Percentiles rank a stretch among this genome's conserved stretches.
Conservation (phyloP, 1,140 invertebrate genomes). For the Sitobion miscanthi region DNA sequence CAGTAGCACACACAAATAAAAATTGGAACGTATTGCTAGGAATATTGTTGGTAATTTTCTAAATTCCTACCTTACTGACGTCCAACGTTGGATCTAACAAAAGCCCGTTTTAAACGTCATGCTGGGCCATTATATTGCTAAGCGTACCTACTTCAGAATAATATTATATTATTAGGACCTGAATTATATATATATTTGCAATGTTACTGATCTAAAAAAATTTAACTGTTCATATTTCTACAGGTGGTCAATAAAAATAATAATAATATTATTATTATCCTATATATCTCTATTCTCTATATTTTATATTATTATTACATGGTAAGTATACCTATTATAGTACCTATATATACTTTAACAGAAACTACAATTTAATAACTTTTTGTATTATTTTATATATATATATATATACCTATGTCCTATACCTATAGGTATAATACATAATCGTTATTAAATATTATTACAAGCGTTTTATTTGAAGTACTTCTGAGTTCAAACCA, state of each 20-base stretch:
- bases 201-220: slow-evolving; percentile 26
- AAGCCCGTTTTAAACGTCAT: not conserved
- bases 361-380: not conserved
- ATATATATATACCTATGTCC: too few relatives aligned
- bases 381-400: not conserved
- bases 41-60: not conserved
- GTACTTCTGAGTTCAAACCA: not conserved
- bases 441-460: not conserved
- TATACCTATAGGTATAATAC: not conserved
- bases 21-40: not conserved
- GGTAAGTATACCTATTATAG: not conserved
- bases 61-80: not conserved
- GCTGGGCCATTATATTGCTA: slow-evolving; percentile 2
- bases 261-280: not conserved
- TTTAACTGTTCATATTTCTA: not conserved
- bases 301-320: not conserved
- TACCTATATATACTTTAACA: not conserved
- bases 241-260: not conserved
- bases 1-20: not conserved
- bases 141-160: not conserved
- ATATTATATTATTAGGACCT: not conserved
- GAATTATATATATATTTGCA: not conserved
- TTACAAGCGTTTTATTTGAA: not conserved
- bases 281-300: not conserved
- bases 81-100: not conserved